These are phyloP conservation scores for Pseudanteris insignis DNA, from an alignment of 2,888 invertebrate genomes.

Conservation along the genomic window DNA sequence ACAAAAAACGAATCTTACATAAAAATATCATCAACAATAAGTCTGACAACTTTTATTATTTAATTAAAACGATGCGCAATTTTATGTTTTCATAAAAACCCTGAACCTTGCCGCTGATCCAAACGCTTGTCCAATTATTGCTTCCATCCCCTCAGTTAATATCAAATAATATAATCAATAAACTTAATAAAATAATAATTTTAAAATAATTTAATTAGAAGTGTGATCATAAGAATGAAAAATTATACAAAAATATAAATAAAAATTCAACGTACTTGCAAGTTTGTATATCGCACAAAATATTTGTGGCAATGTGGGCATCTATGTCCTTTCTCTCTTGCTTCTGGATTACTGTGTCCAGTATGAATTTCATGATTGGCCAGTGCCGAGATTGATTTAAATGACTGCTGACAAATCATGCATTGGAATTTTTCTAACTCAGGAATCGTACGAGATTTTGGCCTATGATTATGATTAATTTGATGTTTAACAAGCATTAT, in stretches of 20 bases:
- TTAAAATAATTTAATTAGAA: too few species aligned
- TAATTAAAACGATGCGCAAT: too few species aligned
- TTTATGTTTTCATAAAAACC: too few species aligned
- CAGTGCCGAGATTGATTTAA: constrained; percentile 54
- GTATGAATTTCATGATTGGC: constrained; percentile 58
- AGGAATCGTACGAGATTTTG: constrained; percentile 47
- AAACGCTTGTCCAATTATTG: too few species aligned
- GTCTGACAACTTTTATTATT: too few species aligned
- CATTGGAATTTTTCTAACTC: constrained; percentile 53
- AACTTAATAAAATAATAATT: too few species aligned
- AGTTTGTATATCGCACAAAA: constrained; percentile 75
- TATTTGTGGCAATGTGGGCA: constrained; percentile 81
- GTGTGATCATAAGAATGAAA: too few species aligned
- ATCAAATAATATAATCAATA: too few species aligned
- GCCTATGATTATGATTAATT: constrained; percentile 70
- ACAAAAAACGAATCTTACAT: too few species aligned
- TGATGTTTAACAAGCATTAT: constrained; percentile 77
- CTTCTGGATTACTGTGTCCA: constrained; percentile 52
- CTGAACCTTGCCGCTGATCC: too few species aligned
- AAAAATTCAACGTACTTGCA: constrained; percentile 56
- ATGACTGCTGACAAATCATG: constrained; percentile 53
- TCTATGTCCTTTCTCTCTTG: constrained; percentile 64
- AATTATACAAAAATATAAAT: neutral
- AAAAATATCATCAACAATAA: too few species aligned
- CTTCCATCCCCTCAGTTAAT: too few species aligned